Evolutionary conservation across 2,888 invertebrate species (phyloP), one percentile per base, ranked within the genome.

Genomic region (Nasonovia ribisnigri): DNA sequence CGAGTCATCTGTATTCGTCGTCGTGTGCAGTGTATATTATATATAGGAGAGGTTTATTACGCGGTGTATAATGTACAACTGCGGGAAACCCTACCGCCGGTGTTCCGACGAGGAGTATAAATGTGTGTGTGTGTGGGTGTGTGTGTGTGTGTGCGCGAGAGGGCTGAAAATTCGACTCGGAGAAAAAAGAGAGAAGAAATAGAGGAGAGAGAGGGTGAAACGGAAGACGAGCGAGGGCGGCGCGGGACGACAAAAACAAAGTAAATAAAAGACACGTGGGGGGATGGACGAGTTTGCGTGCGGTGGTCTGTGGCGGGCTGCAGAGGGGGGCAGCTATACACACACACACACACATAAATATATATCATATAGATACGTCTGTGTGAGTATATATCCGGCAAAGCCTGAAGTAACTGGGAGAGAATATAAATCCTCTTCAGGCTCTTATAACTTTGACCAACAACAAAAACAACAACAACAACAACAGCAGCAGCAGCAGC

Each of bases 371-470:
- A 57, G 26, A n/a, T 51, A 88, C 36, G 24, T 88, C 20, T 51
- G 54, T 88, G 42, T 42, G 54, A 26, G 26, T 54, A 26, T 48
- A 48, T 51, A 54, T 92, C 84, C 46, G 88, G 84, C 43, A 84
- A 84, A 92, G 43, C n/a, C 43, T 20, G 46, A 26, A 54, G 92
- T 89, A 54, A 88, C 92, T 51, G 20, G 43, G 24, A 57, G 36
- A 84, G 93, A 90, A 93, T 77, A 90, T 93, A 93, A 93, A 93
- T 93, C 93, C 90, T 60, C 46, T 93, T 93, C 86, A 86, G 93
- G 54, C 60, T 84, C 88, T 92, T 57, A 46, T 57, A 92, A 90
- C 93, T 93, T 93, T 84, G 89, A 90, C 90, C 90, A 84, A 60
- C 90, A 84, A 57, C 46, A 13, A 36, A 13, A 57, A 43, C 11